Evolutionary conservation across 2,113 vertebrate genomes (phyloP).

Genomic region (Lampris megalopsis): DNA sequence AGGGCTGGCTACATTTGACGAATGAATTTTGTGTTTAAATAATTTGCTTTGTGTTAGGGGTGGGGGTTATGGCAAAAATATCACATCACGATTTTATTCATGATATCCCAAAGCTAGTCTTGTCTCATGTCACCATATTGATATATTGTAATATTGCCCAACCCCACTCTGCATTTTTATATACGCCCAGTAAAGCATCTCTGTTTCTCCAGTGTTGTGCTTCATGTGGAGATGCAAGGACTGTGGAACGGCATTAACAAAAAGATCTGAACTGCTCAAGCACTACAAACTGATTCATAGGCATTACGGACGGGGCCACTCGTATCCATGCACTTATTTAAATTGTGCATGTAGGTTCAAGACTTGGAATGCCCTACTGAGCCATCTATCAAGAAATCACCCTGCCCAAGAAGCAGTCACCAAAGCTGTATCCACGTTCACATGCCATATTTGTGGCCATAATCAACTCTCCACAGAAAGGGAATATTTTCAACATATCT

Average conservation of each 20-base stretch:
- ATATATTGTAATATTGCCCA: too few relatives aligned
- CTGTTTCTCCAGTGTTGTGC: conserved; percentile 8
- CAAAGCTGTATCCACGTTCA: background rate
- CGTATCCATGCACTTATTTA: conserved; percentile 21
- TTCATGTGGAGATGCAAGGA: conserved; percentile 14
- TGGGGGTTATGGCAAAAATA: too few relatives aligned
- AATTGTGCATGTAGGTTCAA: conserved; percentile 25
- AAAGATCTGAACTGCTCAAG: conserved; percentile 23
- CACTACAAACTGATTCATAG: conserved; percentile 4
- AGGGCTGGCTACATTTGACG: too few relatives aligned
- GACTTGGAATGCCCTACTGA: conserved; percentile 41
- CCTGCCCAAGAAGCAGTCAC: background rate
- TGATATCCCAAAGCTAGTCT: background rate
- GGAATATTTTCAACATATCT: conserved; percentile 38
- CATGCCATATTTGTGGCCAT: conserved; percentile 18
- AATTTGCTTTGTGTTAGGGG: too few relatives aligned
- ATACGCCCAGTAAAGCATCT: background rate
- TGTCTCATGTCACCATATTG: too few relatives aligned
- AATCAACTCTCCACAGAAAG: conserved; percentile 22
- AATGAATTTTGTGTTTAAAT: too few relatives aligned
- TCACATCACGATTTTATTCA: too few relatives aligned
- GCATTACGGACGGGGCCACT: conserved; percentile 4
- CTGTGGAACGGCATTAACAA: background rate
- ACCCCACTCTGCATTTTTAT: background rate
- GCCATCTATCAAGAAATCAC: conserved; percentile 33